phyloP scores from a whole-genome alignment of 2,888 invertebrate genomes.

The Esperia sulphurella region DNA sequence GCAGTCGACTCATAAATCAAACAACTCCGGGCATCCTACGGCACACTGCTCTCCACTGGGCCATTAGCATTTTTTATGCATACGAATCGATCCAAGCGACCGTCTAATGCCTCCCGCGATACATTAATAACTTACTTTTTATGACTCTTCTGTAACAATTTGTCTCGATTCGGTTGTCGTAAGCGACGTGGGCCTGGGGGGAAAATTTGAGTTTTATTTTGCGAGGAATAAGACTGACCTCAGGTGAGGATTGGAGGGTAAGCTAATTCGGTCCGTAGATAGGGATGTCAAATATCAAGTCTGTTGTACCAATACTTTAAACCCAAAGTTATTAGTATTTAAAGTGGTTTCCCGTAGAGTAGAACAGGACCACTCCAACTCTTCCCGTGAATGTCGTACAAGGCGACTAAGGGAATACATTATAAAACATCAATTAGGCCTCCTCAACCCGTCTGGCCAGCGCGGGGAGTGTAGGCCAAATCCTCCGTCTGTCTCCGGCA shows the following conservation, averaged over 20 bases:
- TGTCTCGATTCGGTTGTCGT: slow-evolving; percentile 40
- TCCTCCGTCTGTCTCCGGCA: no score
- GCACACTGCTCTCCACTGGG: slow-evolving; percentile 59
- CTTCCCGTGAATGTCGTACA: no score
- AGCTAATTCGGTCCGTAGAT: background rate
- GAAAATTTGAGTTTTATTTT: background rate
- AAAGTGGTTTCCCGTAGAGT: no score
- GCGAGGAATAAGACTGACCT: background rate
- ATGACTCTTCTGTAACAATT: slow-evolving; percentile 76
- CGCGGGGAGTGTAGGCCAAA: no score
- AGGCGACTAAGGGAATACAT: no score
- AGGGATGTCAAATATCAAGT: background rate
- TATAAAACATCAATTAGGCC: no score
- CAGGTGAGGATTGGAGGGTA: background rate
- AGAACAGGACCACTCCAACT: no score
- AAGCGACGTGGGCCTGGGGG: slow-evolving; percentile 25
- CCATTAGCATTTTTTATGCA: slow-evolving; percentile 80
- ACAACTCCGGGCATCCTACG: slow-evolving; percentile 31
- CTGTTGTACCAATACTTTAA: background rate
- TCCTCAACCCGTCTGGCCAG: no score
- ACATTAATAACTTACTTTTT: slow-evolving; percentile 80
- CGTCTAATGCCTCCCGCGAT: slow-evolving; percentile 78
- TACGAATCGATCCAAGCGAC: slow-evolving; percentile 75
- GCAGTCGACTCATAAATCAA: slow-evolving; percentile 70
- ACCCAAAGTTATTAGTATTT: no score